Base-by-base conservation (phyloP, 2,113 vertebrate species). In the Dasypus novemcinctus region DNA sequence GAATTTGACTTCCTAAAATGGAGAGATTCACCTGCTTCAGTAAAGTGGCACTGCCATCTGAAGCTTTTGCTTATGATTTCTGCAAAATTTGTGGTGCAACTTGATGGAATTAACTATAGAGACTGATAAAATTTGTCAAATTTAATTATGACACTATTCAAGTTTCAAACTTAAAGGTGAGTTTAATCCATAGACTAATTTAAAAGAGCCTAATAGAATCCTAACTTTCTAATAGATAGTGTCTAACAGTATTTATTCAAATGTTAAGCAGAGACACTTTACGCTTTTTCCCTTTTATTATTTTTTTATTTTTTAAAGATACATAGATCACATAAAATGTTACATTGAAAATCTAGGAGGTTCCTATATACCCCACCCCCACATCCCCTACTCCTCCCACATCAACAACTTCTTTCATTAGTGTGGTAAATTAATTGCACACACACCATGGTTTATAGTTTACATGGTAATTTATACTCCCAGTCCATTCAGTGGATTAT, bases 181-280 rank as follows among this genome's bases (percentile, higher is more conserved):
- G 1, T 13, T 5, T 59, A 88, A 27, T 7, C 14, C 27, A 76
- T 38, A 85, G 31, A 71, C 33, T 81, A 80, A 72, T 72, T 93
- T 91, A 59, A 85, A 82, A 93, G 14, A 38, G 3, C 9, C 7
- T 69, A 91, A 27, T 38, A 3, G 33, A 57, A 69, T 95, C 13
- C 7, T 89, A 33, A 23, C 31, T 88, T 83, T 66, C 23, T 11
- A 96, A 87, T 84, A 85, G 29, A n/a, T 91, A 79, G 33, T 38
- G 25, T 36, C 61, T 93, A 87, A 94, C 75, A 54, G 20, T 86
- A 79, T 84, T 84, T 63, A 91, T 93, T 90, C 87, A 93, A 74
- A 82, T 80, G 36, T 88, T 84, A 93, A n/a, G 23, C 49, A 87
- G 17, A 87, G n/a, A 33, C 38, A 2, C 14, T 89, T 96, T 96